Evolutionary conservation across 2,888 invertebrate species (phyloP), one percentile per base, ranked within the genome.

Genomic region (Allacma fusca): DNA sequence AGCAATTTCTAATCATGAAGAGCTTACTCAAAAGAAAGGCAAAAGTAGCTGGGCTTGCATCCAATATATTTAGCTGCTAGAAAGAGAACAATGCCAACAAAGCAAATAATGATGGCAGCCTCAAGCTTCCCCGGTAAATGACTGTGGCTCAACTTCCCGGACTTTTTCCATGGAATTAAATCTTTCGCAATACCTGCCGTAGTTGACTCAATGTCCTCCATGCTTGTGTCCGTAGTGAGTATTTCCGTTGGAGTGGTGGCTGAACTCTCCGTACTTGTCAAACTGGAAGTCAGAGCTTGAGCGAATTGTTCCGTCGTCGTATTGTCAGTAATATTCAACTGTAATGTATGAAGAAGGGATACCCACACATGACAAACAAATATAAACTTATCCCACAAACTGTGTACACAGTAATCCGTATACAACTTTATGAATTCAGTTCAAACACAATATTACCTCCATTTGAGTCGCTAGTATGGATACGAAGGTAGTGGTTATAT

Each of bases 21-120:
- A 24, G 23, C 62, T 62, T 62, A 62, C 62, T 62, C 62, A 12
- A 12, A 62, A 12, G 62, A 62, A 5, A 62, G 9, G 24, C 67
- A 67, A 29, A 67, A 67, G 23, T 67, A 67, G 19, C 34, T 67
- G 26, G 57, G 62, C 23, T 74, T 74, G 72, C 72, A 72, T 19
- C 76, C 76, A 62, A 76, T 62, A 19, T 76, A 76, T 43, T 76
- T 76, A n/a, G 76, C 76, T 13, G 76, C 76, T 1, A 67, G 19
- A 29, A 69, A 69, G 24, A 76, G 70, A 28, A 76, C 23, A 26
- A 68, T 9, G 24, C 21, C 69, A 16, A 76, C 76, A 19, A 76
- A 29, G 24, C 69, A 69, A 40, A 70, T 59, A n/a, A 76, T 67
- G 7, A 75, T 34, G 23, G 34, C 26, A 1, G 43, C 65, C 26